Conservation (phyloP, 2,797 vertebrate genomes). For the Champsocephalus esox region DNA sequence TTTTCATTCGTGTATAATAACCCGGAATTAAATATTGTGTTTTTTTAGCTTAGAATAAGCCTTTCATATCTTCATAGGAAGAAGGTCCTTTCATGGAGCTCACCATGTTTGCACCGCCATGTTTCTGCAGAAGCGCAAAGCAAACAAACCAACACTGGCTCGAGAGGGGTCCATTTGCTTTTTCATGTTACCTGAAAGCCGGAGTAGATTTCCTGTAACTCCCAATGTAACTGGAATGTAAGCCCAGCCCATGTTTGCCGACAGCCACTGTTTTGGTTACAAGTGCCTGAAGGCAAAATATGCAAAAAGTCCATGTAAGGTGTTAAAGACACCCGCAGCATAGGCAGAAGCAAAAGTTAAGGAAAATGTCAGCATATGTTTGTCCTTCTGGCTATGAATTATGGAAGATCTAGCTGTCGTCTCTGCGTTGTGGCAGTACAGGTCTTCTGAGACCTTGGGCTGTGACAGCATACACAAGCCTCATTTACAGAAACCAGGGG, state of each 20-base stretch:
- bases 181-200: no score
- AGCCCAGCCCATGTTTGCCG: slow-evolving; percentile 10
- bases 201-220: no score
- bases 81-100: no score
- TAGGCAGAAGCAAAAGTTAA: slow-evolving; percentile 55
- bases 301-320: slow-evolving; percentile 51
- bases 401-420: slow-evolving; percentile 71
- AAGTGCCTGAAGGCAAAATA: slow-evolving; percentile 49
- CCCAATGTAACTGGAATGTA: slow-evolving; percentile 24
- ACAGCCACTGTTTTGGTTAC: slow-evolving; percentile 40
- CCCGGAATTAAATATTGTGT: no score
- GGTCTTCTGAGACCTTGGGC: slow-evolving; percentile 64
- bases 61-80: no score
- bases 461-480: slow-evolving; percentile 69
- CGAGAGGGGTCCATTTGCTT: no score
- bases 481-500: slow-evolving; percentile 77
- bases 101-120: no score
- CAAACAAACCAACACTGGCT: no score
- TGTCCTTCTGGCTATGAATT: slow-evolving; percentile 78
- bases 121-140: no score
- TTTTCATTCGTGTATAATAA: no score
- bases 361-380: slow-evolving; percentile 74
- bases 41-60: no score
- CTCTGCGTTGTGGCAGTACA: slow-evolving; percentile 62
- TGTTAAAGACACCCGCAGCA: slow-evolving; percentile 46